phyloP scores from a whole-genome alignment of 1,140 invertebrate species.

The Procambarus virginalis region DNA sequence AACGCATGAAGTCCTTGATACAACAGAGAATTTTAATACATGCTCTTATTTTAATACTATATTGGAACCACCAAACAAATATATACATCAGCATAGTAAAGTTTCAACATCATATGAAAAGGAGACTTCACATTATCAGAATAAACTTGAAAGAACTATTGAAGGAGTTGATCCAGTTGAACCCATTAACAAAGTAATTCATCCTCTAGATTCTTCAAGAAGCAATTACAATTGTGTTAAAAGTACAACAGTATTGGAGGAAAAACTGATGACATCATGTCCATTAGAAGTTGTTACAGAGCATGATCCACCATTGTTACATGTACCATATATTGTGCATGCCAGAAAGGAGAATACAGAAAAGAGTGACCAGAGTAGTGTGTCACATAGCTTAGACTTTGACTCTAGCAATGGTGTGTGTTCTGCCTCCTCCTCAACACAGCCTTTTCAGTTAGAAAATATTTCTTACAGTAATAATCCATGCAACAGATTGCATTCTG shows the following conservation, averaged over 20 bases:
- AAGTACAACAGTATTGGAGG: neutral
- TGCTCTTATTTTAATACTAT: neutral
- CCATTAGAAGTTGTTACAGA: neutral
- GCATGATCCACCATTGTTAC: neutral
- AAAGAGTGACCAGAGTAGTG: neutral
- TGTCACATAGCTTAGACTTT: neutral
- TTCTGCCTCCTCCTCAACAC: conserved; percentile 8
- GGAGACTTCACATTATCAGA: neutral
- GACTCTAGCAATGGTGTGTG: neutral
- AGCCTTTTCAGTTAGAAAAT: conserved; percentile 38
- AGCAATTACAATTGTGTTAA: neutral
- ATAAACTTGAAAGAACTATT: neutral
- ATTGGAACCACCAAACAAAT: neutral
- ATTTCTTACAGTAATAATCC: neutral
- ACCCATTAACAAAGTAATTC: neutral
- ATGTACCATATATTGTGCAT: neutral
- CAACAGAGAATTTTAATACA: conserved; percentile 4
- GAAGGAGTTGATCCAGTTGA: neutral
- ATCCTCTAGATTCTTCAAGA: neutral
- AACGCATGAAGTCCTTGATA: neutral
- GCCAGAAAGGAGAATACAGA: neutral
- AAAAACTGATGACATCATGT: neutral
- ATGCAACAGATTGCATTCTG: neutral
- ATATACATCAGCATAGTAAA: neutral
- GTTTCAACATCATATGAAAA: neutral